These are phyloP conservation scores for Iguana delicatissima DNA, from an alignment of 2,797 vertebrate species.

Conservation along the genomic window DNA sequence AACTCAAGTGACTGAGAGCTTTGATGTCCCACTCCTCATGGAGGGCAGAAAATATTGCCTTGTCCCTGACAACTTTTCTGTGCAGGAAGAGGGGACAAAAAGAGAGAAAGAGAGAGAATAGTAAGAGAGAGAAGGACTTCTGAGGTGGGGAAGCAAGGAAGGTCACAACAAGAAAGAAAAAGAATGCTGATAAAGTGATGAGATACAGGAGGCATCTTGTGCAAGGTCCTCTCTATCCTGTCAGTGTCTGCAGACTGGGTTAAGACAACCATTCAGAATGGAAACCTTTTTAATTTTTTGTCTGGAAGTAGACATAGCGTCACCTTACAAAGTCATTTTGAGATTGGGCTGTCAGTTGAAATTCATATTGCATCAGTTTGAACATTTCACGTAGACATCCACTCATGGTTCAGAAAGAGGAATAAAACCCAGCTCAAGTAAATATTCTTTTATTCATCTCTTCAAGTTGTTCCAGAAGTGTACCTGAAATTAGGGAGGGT, in stretches of 20 bases:
- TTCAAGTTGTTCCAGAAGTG: slow-evolving; percentile 44
- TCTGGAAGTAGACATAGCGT: not conserved
- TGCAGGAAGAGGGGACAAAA: too few species aligned
- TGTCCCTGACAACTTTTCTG: too few species aligned
- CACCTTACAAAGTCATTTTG: not conserved
- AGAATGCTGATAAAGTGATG: too few species aligned
- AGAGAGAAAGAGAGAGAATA: too few species aligned
- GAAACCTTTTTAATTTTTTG: not conserved
- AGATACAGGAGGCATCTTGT: not conserved
- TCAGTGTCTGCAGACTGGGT: not conserved
- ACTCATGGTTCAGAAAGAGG: not conserved
- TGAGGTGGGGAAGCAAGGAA: too few species aligned
- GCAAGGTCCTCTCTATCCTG: not conserved
- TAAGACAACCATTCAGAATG: not conserved
- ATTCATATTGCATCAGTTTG: not conserved
- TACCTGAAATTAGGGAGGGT: slow-evolving; percentile 37
- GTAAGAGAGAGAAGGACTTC: too few species aligned
- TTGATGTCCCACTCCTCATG: too few species aligned
- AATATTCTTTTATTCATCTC: not conserved
- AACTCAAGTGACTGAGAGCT: too few species aligned
- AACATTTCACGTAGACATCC: not conserved
- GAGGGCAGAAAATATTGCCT: too few species aligned
- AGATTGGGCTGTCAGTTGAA: not conserved
- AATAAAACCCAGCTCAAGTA: slow-evolving; percentile 10
- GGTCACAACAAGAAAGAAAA: too few species aligned